Percentiles rank a stretch among this genome's conserved stretches.
phyloP scores from a whole-genome alignment of 2,113 vertebrate genomes.

The Macquaria australasica region DNA sequence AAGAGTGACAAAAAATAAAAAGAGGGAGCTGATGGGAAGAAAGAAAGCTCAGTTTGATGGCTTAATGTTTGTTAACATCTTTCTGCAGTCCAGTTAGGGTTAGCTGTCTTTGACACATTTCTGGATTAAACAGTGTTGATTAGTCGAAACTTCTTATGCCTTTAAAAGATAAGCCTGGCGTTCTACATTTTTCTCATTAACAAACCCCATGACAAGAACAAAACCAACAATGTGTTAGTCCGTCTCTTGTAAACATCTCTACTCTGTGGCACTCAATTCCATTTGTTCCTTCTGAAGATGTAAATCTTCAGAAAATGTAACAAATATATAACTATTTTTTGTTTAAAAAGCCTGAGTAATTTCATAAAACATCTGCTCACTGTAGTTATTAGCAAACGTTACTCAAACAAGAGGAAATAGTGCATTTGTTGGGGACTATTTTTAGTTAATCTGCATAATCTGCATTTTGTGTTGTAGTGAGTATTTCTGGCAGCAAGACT shows the following conservation, averaged over 20 bases:
- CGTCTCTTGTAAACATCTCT: no score
- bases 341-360: not conserved
- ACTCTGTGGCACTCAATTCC: not conserved
- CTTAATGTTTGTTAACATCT: constrained; percentile 10
- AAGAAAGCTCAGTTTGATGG: constrained; percentile 26
- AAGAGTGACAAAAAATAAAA: constrained; percentile 10
- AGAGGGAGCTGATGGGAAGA: not conserved
- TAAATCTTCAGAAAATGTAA: not conserved
- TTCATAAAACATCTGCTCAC: not conserved
- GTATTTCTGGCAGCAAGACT: no score
- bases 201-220: not conserved
- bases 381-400: not conserved
- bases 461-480: no score
- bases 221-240: not conserved
- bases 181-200: not conserved
- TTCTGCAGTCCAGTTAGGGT: not conserved
- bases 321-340: not conserved
- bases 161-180: no score
- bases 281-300: not conserved
- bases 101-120: not conserved
- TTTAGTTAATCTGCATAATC: no score
- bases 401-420: not conserved
- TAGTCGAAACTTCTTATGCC: not conserved
- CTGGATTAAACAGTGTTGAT: not conserved
- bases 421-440: no score